These are phyloP conservation scores for Mactra quadrangularis DNA, from an alignment of 1,140 invertebrate genomes.

Conservation along the genomic window DNA sequence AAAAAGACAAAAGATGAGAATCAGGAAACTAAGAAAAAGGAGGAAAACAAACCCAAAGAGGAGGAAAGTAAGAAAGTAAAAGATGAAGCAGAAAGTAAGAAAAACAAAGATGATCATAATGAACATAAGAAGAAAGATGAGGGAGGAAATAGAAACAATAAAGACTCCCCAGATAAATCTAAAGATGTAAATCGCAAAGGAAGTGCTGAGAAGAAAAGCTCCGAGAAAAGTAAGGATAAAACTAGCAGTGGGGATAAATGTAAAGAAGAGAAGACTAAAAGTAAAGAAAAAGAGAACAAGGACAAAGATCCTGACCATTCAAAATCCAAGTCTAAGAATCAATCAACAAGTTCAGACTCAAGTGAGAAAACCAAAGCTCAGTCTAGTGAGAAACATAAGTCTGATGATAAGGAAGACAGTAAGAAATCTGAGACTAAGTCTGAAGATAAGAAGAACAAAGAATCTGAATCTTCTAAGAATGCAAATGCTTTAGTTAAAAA, in stretches of 20 bases:
- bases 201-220: slow-evolving; percentile 53
- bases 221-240: slow-evolving; percentile 63
- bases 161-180: slow-evolving; percentile 66
- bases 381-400: slow-evolving; percentile 65
- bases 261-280: slow-evolving; percentile 61
- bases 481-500: slow-evolving; percentile 30
- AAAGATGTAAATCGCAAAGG: slow-evolving; percentile 61
- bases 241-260: slow-evolving; percentile 37
- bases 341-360: not conserved
- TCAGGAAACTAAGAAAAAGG: slow-evolving; percentile 70
- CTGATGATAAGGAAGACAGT: slow-evolving; percentile 60
- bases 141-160: slow-evolving; percentile 63
- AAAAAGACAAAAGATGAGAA: slow-evolving; percentile 25
- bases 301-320: slow-evolving; percentile 58
- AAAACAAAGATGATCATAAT: slow-evolving; percentile 64
- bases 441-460: slow-evolving; percentile 65
- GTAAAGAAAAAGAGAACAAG: slow-evolving; percentile 64
- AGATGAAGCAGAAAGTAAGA: slow-evolving; percentile 47
- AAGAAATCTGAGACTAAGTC: slow-evolving; percentile 55
- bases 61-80: slow-evolving; percentile 50
- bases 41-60: slow-evolving; percentile 13
- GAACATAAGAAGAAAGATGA: slow-evolving; percentile 65
- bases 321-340: slow-evolving; percentile 52
- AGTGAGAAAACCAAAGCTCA: slow-evolving; percentile 56
- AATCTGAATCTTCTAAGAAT: slow-evolving; percentile 42